These are phyloP conservation scores for Salvator merianae DNA, from an alignment of 2,113 vertebrate genomes.

Conservation along the genomic window DNA sequence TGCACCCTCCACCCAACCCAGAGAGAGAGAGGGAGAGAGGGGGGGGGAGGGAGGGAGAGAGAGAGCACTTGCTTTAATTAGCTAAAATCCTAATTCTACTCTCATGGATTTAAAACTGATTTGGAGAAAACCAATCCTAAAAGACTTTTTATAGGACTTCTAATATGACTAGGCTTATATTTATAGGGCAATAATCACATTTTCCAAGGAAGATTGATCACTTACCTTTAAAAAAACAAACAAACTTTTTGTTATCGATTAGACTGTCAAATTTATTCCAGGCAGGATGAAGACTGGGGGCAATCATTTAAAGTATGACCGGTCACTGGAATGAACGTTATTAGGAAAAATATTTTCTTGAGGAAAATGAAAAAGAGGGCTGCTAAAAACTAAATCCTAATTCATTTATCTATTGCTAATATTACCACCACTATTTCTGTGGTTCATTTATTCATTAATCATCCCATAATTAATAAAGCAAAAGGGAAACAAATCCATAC, in stretches of 20 bases:
- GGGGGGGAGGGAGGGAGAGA: too few species aligned
- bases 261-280: neutral
- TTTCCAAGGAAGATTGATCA: neutral
- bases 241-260: neutral
- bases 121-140: neutral
- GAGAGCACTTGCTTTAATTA: neutral
- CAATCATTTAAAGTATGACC: neutral
- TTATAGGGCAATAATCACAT: neutral
- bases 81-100: neutral
- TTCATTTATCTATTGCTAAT: neutral
- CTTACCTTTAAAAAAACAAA: neutral
- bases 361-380: neutral
- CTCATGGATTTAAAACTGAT: neutral
- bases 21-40: too few species aligned
- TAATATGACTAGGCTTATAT: neutral
- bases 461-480: neutral
- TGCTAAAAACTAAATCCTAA: neutral
- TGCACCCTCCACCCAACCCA: too few species aligned
- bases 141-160: neutral
- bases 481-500: neutral
- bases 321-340: neutral
- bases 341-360: neutral
- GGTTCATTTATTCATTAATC: neutral
- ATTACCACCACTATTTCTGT: neutral
- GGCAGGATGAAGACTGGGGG: neutral